A percentile compares a stretch with the other conserved stretches of the same genome.
Conservation (phyloP, 2,113 vertebrate genomes). For the Semnopithecus entellus region DNA sequence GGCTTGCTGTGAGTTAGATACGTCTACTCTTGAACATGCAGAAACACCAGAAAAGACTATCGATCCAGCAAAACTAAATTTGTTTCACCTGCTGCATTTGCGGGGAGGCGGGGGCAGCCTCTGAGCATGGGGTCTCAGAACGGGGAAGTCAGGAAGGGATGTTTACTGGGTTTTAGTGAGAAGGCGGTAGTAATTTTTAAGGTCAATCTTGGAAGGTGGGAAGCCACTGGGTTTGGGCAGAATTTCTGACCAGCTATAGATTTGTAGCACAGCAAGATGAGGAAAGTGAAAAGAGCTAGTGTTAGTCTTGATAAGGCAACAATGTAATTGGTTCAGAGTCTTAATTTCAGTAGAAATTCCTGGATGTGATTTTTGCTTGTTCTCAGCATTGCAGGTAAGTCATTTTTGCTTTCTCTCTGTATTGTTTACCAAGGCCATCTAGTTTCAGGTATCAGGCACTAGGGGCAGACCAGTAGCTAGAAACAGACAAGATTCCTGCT, state of each 20-base stretch:
- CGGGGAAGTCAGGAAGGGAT: background rate
- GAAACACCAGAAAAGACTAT: background rate
- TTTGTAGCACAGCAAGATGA: background rate
- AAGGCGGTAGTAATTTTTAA: background rate
- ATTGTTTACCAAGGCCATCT: background rate
- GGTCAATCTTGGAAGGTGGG: background rate
- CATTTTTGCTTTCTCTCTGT: background rate
- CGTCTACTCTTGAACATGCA: background rate
- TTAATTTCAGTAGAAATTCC: background rate
- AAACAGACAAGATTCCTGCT: background rate
- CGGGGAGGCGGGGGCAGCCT: accelerated
- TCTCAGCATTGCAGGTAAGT: background rate
- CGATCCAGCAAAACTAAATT: background rate
- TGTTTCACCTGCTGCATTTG: background rate
- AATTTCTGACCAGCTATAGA: background rate
- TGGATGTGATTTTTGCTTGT: background rate
- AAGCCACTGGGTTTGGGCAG: background rate
- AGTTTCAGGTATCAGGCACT: background rate
- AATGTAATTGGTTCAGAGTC: background rate
- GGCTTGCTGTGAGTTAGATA: background rate
- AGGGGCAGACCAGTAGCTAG: background rate
- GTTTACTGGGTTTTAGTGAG: background rate
- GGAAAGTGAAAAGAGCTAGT: background rate
- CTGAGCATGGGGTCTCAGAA: background rate
- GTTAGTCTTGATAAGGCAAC: background rate